These are phyloP conservation scores for Cinclus cinclus DNA, from an alignment of 2,113 vertebrate species.

Conservation along the genomic window DNA sequence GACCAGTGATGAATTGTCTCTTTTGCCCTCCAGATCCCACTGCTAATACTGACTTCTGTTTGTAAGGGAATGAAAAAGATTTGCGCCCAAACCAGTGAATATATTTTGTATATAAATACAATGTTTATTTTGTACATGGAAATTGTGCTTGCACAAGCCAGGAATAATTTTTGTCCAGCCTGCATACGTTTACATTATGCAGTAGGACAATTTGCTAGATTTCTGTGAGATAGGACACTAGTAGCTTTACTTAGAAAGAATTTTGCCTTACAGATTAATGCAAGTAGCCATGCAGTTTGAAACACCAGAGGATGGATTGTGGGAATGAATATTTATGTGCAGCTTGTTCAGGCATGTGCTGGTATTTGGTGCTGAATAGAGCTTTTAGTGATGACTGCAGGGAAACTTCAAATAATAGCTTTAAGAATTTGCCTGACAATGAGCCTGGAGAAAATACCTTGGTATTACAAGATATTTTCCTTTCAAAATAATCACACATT, in stretches of 20 bases:
- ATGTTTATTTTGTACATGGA: background rate
- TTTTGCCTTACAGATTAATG: background rate
- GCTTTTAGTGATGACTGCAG: background rate
- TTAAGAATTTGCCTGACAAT: conserved; percentile 21
- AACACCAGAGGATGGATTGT: background rate
- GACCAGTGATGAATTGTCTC: background rate
- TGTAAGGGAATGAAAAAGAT: background rate
- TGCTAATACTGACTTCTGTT: background rate
- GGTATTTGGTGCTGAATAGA: background rate
- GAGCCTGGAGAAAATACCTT: conserved; percentile 31
- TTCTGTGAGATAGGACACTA: background rate
- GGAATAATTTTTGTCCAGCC: background rate
- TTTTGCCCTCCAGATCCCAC: background rate
- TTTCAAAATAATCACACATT: conserved; percentile 3
- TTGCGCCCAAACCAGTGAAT: background rate
- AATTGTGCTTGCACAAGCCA: background rate
- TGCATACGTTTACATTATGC: background rate
- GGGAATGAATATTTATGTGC: background rate
- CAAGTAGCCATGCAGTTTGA: background rate
- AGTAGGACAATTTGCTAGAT: background rate
- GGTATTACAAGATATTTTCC: conserved; percentile 8
- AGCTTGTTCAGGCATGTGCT: background rate
- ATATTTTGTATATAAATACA: background rate
- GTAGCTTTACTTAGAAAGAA: background rate
- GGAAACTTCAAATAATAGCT: conserved; percentile 23